Percentiles rank a stretch among this genome's conserved stretches.
These are phyloP conservation scores for Eunapius fragilis DNA, from an alignment of 37 sponge, comb jelly and placozoan genomes.

Conservation along the genomic window DNA sequence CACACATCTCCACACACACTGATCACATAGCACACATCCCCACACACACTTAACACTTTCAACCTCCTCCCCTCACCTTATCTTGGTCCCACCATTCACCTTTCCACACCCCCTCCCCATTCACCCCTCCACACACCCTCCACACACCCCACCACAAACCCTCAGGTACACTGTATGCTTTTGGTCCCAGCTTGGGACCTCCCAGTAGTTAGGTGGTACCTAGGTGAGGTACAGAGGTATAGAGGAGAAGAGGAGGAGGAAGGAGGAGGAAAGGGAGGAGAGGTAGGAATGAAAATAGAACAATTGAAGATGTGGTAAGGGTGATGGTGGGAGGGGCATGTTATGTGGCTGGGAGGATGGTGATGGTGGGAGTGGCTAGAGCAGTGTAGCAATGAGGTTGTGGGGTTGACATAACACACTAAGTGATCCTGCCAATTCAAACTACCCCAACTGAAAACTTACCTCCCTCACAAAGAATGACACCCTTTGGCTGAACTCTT, in stretches of 20 bases:
- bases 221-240: constrained; percentile 1
- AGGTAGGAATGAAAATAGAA: no score
- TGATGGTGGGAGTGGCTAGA: neutral
- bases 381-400: neutral
- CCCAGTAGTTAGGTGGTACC: constrained; percentile 71
- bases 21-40: neutral
- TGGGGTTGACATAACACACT: neutral
- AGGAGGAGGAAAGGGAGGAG: neutral
- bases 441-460: neutral
- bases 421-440: neutral
- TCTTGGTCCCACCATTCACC: no score
- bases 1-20: neutral
- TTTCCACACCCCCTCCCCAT: no score
- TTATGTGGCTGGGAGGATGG: no score
- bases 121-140: neutral
- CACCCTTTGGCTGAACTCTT: constrained; percentile 59
- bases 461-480: constrained; percentile 57
- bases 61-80: neutral
- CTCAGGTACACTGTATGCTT: constrained; percentile 50
- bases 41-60: neutral
- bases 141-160: constrained; percentile 13
- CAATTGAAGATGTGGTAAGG: neutral
- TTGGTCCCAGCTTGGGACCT: constrained; percentile 27
- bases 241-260: neutral
- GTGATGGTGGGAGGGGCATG: neutral